These are phyloP conservation scores for Drosophila quadrilineata DNA, from an alignment of 1,140 invertebrate genomes.

Conservation along the genomic window DNA sequence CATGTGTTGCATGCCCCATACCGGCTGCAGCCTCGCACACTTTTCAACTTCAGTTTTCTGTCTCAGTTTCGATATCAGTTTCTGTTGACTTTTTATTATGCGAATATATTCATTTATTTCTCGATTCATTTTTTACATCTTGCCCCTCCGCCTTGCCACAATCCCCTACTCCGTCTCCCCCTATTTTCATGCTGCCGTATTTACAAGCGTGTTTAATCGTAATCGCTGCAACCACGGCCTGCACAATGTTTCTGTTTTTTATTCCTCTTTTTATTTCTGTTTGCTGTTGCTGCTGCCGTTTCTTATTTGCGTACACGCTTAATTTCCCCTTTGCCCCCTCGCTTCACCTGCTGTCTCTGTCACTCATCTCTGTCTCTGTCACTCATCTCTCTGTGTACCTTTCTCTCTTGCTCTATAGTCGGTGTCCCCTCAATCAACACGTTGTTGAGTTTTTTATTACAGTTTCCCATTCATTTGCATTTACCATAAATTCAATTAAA, in stretches of 20 bases:
- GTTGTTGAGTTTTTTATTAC: slow-evolving; percentile 33
- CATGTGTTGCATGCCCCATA: slow-evolving; percentile 16
- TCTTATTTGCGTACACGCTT: no score
- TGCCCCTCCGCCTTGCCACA: slow-evolving; percentile 13
- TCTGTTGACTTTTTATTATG: slow-evolving; percentile 22
- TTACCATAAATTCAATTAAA: slow-evolving; percentile 76
- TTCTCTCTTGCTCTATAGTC: slow-evolving; percentile 34
- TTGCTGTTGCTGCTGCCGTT: slow-evolving; percentile 11
- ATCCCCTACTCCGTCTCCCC: not conserved
- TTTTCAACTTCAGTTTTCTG: slow-evolving; percentile 11
- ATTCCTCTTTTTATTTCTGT: slow-evolving; percentile 9
- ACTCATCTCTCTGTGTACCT: slow-evolving; percentile 27
- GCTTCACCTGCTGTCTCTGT: not conserved
- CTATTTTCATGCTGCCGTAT: slow-evolving; percentile 55
- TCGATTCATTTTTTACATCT: slow-evolving; percentile 12
- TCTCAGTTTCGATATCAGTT: slow-evolving; percentile 15
- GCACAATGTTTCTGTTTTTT: slow-evolving; percentile 25
- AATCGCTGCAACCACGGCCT: slow-evolving; percentile 34
- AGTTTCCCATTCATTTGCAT: slow-evolving; percentile 72
- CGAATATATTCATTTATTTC: not conserved
- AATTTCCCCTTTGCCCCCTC: no score
- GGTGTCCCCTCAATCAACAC: slow-evolving; percentile 58
- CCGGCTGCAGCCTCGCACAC: slow-evolving; percentile 29
- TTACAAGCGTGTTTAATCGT: slow-evolving; percentile 76
- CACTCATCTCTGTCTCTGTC: slow-evolving; percentile 2